Evolutionary conservation across 2,113 vertebrate genomes (phyloP).

Genomic region (Numida meleagris): DNA sequence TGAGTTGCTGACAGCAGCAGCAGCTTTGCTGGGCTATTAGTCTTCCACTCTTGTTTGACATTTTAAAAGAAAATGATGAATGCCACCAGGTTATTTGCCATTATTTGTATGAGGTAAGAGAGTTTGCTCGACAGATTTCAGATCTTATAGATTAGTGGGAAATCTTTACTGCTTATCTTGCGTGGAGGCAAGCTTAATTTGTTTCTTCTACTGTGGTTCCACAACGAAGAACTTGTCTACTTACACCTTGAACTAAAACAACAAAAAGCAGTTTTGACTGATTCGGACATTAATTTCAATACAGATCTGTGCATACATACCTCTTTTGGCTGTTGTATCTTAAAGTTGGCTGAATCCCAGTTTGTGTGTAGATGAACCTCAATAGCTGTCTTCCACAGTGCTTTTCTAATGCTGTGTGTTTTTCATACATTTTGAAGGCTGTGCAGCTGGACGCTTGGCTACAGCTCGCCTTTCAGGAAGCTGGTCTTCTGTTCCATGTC

Average conservation of each 20-base stretch:
- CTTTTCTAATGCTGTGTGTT: background rate
- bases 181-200: background rate
- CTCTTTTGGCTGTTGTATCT: background rate
- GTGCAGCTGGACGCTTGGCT: slow-evolving; percentile 44
- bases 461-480: background rate
- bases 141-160: background rate
- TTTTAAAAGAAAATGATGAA: slow-evolving; percentile 57
- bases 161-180: background rate
- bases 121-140: slow-evolving; percentile 12
- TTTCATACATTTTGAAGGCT: background rate
- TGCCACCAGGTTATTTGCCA: background rate
- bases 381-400: background rate
- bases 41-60: slow-evolving; percentile 2
- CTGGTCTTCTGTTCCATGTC: background rate
- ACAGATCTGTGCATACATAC: accelerated
- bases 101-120: slow-evolving; percentile 18
- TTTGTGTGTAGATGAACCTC: background rate
- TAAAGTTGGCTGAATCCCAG: background rate
- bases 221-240: background rate
- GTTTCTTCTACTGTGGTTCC: background rate
- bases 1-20: slow-evolving; percentile 48
- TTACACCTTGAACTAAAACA: background rate
- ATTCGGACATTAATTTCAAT: background rate
- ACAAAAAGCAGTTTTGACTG: background rate
- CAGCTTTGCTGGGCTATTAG: background rate